These are phyloP conservation scores for Dermochelys coriacea DNA, from an alignment of 2,797 vertebrate species.

Conservation along the genomic window DNA sequence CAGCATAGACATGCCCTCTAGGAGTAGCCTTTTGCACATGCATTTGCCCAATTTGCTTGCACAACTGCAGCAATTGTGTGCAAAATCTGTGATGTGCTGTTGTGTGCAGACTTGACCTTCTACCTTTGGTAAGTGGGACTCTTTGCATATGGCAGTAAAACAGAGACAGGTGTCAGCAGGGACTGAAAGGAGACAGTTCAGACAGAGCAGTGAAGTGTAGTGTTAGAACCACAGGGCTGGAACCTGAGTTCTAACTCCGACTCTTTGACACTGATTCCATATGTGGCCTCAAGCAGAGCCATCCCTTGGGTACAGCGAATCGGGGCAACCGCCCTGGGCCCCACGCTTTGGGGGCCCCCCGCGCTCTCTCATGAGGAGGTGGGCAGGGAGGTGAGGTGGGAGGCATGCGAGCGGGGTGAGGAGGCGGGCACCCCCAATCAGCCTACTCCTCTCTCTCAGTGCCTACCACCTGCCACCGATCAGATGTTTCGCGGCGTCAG, in stretches of 20 bases:
- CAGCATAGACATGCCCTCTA: background rate
- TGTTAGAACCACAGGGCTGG: background rate
- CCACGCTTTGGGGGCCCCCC: no score
- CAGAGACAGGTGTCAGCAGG: background rate
- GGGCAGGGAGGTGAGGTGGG: no score
- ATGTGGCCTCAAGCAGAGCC: background rate
- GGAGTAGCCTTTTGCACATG: background rate
- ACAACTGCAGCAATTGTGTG: background rate
- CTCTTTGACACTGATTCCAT: background rate
- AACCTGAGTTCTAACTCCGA: background rate
- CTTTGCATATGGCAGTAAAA: background rate
- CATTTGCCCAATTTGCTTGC: background rate
- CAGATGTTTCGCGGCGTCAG: no score
- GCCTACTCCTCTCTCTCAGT: no score
- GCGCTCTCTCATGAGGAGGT: no score
- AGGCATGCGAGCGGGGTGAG: no score
- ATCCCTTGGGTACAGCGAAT: no score
- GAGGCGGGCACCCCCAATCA: no score
- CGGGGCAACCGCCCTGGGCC: no score
- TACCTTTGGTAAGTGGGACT: fast-evolving
- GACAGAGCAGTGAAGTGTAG: background rate
- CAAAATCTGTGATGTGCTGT: background rate
- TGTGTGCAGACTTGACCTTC: fast-evolving
- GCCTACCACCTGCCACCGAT: no score
- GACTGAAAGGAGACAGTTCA: background rate